phyloP scores from a whole-genome alignment of 1,140 invertebrate species.

The Drosophila santomea region DNA sequence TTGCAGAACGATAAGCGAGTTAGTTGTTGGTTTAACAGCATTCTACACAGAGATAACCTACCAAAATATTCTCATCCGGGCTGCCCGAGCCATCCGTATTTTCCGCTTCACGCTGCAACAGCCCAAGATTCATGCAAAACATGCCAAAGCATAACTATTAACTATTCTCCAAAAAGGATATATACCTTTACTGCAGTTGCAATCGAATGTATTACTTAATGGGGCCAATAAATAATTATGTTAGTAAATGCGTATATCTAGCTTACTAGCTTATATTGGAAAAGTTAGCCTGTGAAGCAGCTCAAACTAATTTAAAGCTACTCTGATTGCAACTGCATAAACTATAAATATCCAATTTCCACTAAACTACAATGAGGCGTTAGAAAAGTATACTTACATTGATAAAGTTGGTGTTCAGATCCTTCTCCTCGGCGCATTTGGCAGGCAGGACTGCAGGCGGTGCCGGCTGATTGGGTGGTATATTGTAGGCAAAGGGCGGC shows the following conservation, averaged over 20 bases:
- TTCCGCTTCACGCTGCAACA: conserved; percentile 62
- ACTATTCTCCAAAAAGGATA: not conserved
- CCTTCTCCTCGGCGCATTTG: conserved; percentile 85
- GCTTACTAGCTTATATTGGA: not conserved
- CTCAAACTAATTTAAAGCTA: not conserved
- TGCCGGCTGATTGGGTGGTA: conserved; percentile 86
- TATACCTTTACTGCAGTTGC: conserved; percentile 1
- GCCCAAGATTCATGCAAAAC: conserved; percentile 55
- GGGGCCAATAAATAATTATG: not conserved
- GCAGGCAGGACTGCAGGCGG: conserved; percentile 55
- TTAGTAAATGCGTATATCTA: not conserved
- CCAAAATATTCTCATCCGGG: conserved; percentile 86
- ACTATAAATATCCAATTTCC: conserved; percentile 1
- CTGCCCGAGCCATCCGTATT: conserved; percentile 84
- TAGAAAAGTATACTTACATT: conserved; percentile 83
- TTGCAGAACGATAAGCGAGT: conserved; percentile 60
- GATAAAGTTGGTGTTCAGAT: conserved; percentile 87
- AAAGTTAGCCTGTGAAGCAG: not conserved
- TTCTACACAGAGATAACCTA: conserved; percentile 71
- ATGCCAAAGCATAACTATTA: conserved; percentile 43
- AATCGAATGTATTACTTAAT: not conserved
- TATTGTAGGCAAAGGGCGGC: conserved; percentile 89
- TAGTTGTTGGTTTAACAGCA: conserved; percentile 44
- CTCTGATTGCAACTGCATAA: conserved; percentile 12
- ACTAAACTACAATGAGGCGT: not conserved